Evolutionary conservation across 2,113 vertebrate species (phyloP), one percentile per base, ranked within the genome.

Genomic region (Coptodon rendalli): DNA sequence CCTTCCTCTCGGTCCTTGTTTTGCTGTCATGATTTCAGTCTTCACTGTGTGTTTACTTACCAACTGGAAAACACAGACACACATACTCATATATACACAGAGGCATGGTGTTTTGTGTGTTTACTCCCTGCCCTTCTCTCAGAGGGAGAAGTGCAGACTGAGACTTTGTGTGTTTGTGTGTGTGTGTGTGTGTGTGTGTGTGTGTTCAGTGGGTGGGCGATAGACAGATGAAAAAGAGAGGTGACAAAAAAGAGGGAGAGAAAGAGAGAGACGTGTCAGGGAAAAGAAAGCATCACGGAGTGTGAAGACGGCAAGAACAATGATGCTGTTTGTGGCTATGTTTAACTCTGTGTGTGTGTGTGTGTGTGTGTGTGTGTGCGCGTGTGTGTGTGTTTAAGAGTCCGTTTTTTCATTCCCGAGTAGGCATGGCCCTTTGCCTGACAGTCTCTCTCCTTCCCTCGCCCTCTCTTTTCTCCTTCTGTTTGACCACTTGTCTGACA

Each of bases 171-270:
- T 50, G 78, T 68, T 3, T 34, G 6, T 73, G 76, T 59, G 14
- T 38, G 52, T 48, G 40, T 50, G 78, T 68, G 3, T 34, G 6
- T 73, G 76, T 59, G 14, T 38, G 52, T 50, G 59, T 85, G 27
- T 53, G 19, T 22, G 56, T 36, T 24, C 34, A 61, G 89, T 87
- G 66, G 87, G 91, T 76, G 88, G 87, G 89, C 68, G 50, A 87
- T 34, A 90, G 90, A 93, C 87, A 56, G 86, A 89, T 90, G 85
- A 91, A 91, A 80, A 87, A 84, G 80, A 63, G 85, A 89, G 85
- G 80, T 85, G 83, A 88, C 80, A 83, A 68, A 57, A 53, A 80
- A 79, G 11, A 66, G 45, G 61, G 12, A 68, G 53, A 36, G 50
- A 86, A 73, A 86, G 73, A 85, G 52, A 52, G 78, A 90, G 84